Base-by-base conservation (phyloP, 2,113 vertebrate genomes). In the Sinocyclocheilus grahami region DNA sequence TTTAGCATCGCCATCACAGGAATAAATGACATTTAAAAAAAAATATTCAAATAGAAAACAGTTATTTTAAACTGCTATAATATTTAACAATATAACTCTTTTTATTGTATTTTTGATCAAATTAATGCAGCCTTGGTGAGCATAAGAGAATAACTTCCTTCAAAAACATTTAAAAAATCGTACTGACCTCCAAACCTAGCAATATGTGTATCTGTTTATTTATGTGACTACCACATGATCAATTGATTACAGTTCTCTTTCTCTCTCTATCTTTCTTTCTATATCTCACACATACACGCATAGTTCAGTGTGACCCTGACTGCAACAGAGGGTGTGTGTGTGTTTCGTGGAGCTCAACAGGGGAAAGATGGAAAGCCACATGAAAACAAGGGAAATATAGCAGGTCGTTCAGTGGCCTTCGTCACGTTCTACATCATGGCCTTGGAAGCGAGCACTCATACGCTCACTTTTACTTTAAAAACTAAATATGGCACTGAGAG, bases 231-330 rank as follows among this genome's bases (percentile, higher is more conserved):
- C 48, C 12, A 51, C 33, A 67, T 58, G 18, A 55, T 78, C 30
- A 48, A 3, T 3, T 18, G 7, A 33, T 37, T 16, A 27, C 8
- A 63, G 1, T 86, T n/a, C 18, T 58, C 0, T 9, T 53, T 77
- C 48, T 39, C 18, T 84, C 58, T 78, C 1, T 39, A 18, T 51
- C 7, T 82, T 22, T 51, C 7, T 82, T 22, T 79, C 24, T 82
- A 42, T 78, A 12, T 84, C 48, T 80, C 53, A 30, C 55, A 20
- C 27, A n/a, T 93, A 3, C 10, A 48, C 46, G 2, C 46, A 48
- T 48, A 99, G 97, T 97, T 91, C 92, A 97, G 96, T 30, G 94
- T 97, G 71, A 92, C 88, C 37, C 92, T 98, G 90, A 91, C 90
- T 0, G 90, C 92, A 11, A 93, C 93, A 2, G 92, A 94, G 0